phyloP scores from a whole-genome alignment of 1,140 invertebrate genomes.

The Neodiprion lecontei region DNA sequence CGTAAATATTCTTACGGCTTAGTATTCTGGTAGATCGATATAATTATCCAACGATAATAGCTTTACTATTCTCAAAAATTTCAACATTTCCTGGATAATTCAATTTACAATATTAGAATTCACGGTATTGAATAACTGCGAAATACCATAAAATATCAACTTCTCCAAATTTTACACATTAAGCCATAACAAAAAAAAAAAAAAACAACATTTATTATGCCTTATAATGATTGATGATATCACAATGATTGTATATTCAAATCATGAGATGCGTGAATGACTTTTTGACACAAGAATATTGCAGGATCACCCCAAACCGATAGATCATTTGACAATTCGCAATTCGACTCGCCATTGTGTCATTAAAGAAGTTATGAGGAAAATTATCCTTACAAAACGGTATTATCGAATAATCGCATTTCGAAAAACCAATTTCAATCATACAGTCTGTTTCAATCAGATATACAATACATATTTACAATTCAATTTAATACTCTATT shows the following conservation, averaged over 20 bases:
- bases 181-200: background rate
- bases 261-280: background rate
- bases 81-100: background rate
- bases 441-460: background rate
- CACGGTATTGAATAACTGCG: no score
- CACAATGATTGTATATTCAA: background rate
- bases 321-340: background rate
- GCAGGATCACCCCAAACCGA: background rate
- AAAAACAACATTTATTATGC: background rate
- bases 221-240: background rate
- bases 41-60: background rate
- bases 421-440: background rate
- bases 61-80: background rate
- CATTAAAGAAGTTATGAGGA: no score
- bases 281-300: background rate
- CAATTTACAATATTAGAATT: no score
- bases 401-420: no score
- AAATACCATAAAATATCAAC: no score
- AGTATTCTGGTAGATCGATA: background rate
- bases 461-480: background rate
- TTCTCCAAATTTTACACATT: background rate
- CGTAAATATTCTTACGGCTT: background rate
- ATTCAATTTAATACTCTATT: background rate
- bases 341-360: no score
- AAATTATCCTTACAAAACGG: no score